Base-by-base conservation (phyloP, 2,888 invertebrate genomes). In the Melikaiella ostensackeni region DNA sequence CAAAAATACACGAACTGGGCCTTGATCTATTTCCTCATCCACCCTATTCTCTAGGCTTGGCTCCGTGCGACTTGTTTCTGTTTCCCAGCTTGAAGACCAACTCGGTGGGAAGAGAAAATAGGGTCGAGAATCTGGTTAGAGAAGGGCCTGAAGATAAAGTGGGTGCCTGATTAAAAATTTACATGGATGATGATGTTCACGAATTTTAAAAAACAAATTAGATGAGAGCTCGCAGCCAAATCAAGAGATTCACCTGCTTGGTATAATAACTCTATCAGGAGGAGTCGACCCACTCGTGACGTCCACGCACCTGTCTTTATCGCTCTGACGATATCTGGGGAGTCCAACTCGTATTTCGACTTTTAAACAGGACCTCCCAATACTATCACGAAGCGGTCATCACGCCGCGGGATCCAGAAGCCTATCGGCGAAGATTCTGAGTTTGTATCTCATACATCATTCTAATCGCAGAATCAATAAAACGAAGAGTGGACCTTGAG, bases 181-280 rank as follows among this genome's bases (percentile, higher is more conserved):
- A 70, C 70, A 70, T 46, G 70, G 46, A 46, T 50, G 70, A 70
- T 70, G 70, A 70, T 70, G 50, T 70, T 70, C 70, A 70, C 70
- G 50, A 70, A 70, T 70, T 70, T 46, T n/a, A 19, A 70, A n/a
- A 42, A 70, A 70, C 70, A 70, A 70, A 70, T 70, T 70, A 70
- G 70, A 27, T 1, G 27, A 30, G 30, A 70, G 70, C 50, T 70
- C n/a, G 70, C 50, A 70, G 70, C 46, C n/a, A 70, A 50, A 70
- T 70, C 50, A 46, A 66, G 64, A 19, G 46, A 50, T 50, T 70
- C 70, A 70, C 50, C 70, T 70, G 70, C 70, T n/a, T 24, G 19
- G 46, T 70, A 50, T 70, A 70, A 70, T 70, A 70, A 70, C 70
- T 70, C 70, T 70, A 70, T 70, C 70, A 70, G 27, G 30, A 42